Percentiles rank a stretch among this genome's conserved stretches.
Evolutionary conservation across 2,797 vertebrate species (phyloP).

Genomic region (Balearica regulorum): DNA sequence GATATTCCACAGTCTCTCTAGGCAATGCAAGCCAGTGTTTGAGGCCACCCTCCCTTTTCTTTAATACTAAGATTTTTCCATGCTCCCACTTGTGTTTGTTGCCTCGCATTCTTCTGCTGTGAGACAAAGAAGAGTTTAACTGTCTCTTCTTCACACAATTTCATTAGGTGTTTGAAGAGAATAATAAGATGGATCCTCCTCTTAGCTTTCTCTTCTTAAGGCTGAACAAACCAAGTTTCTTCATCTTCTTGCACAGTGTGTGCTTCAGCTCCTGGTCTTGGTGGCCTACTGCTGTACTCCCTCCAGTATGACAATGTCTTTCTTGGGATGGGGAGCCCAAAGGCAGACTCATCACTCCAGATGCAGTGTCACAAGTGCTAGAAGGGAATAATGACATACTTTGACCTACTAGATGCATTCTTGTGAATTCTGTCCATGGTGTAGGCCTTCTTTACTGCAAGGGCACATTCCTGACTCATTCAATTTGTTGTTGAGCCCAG

Average conservation of each 20-base stretch:
- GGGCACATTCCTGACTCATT: neutral
- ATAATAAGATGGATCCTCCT: neutral
- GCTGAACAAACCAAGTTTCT: neutral
- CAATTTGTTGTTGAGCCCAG: neutral
- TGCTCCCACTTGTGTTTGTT: neutral
- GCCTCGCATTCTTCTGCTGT: neutral
- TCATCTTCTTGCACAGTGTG: neutral
- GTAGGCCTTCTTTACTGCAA: neutral
- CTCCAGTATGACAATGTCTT: neutral
- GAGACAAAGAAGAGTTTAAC: neutral
- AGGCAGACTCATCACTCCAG: neutral
- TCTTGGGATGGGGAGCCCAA: neutral
- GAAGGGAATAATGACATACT: neutral
- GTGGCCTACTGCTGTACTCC: neutral
- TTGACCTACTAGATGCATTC: neutral
- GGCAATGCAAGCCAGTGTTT: neutral
- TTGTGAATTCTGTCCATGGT: neutral
- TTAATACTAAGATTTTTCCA: neutral
- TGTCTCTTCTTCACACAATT: neutral
- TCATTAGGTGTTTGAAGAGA: neutral
- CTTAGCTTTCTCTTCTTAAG: neutral
- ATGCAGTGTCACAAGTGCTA: neutral
- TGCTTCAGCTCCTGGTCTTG: neutral
- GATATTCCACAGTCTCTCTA: neutral
- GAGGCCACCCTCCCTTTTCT: neutral